Conservation (phyloP, 2,888 invertebrate species). For the Venustoraphidia nigricollis region DNA sequence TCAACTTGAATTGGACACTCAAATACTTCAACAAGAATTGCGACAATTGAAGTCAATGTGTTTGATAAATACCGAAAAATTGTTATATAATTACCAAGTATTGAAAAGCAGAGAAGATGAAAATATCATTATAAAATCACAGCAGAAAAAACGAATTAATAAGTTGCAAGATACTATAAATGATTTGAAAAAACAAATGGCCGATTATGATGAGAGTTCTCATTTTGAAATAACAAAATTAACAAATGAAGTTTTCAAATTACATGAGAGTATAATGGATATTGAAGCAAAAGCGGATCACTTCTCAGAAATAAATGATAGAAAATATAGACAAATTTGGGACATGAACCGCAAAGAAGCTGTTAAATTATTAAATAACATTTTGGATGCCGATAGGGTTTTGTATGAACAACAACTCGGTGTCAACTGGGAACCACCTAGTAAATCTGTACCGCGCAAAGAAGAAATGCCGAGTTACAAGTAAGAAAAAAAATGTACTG, state of each 20-base stretch:
- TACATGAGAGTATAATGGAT: slow-evolving; percentile 50
- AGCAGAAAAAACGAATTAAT: slow-evolving; percentile 61
- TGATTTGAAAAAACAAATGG: slow-evolving; percentile 44
- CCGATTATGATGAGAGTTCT: slow-evolving; percentile 47
- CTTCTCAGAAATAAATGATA: slow-evolving; percentile 46
- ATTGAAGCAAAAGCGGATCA: slow-evolving; percentile 53
- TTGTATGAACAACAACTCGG: slow-evolving; percentile 48
- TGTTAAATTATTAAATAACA: slow-evolving; percentile 31
- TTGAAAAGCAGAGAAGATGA: slow-evolving; percentile 79
- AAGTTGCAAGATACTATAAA: slow-evolving; percentile 61
- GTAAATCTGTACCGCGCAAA: slow-evolving; percentile 24
- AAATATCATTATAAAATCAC: slow-evolving; percentile 60
- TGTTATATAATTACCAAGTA: slow-evolving; percentile 81
- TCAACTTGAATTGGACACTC: slow-evolving; percentile 49
- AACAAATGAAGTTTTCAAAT: slow-evolving; percentile 47
- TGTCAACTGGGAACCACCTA: slow-evolving; percentile 35
- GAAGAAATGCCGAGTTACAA: slow-evolving; percentile 31
- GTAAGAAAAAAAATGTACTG: slow-evolving; percentile 5
- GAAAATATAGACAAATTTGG: slow-evolving; percentile 43
- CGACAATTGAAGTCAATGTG: slow-evolving; percentile 64
- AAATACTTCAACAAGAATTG: slow-evolving; percentile 63
- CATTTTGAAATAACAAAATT: slow-evolving; percentile 49
- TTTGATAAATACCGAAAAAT: slow-evolving; percentile 73
- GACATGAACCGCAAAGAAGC: slow-evolving; percentile 40
- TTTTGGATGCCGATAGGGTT: slow-evolving; percentile 39